These are phyloP conservation scores for Drosophila lowei DNA, from an alignment of 1,140 invertebrate genomes.

Conservation along the genomic window DNA sequence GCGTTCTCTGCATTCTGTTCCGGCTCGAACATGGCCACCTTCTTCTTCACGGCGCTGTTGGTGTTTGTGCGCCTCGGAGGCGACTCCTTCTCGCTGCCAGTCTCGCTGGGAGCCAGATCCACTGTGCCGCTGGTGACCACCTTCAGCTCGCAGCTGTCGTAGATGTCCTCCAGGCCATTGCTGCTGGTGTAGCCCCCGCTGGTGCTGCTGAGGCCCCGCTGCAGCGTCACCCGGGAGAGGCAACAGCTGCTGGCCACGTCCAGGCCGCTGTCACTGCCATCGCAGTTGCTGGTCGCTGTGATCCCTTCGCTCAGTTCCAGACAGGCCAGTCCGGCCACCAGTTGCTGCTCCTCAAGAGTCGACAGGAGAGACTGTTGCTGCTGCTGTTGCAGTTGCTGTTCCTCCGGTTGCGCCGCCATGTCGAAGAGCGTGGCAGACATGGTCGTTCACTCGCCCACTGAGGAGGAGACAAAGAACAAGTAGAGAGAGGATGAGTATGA, in stretches of 20 bases:
- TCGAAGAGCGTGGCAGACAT: slow-evolving; percentile 71
- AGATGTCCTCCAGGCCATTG: slow-evolving; percentile 84
- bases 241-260: slow-evolving; percentile 86
- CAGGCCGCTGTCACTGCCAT: slow-evolving; percentile 91
- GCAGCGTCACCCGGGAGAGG: slow-evolving; percentile 60
- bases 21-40: slow-evolving; percentile 78
- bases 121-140: slow-evolving; percentile 64
- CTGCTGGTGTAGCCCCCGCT: slow-evolving; percentile 87
- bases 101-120: slow-evolving; percentile 86
- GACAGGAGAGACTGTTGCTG: slow-evolving; percentile 6
- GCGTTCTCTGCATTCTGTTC: slow-evolving; percentile 55
- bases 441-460: slow-evolving; percentile 38
- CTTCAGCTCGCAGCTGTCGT: slow-evolving; percentile 88
- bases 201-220: slow-evolving; percentile 84
- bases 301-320: slow-evolving; percentile 58
- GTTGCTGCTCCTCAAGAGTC: slow-evolving; percentile 60
- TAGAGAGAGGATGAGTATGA: slow-evolving; percentile 5
- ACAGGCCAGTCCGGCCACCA: slow-evolving; percentile 57
- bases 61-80: slow-evolving; percentile 45
- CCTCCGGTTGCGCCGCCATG: slow-evolving; percentile 51
- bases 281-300: slow-evolving; percentile 74
- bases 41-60: slow-evolving; percentile 66
- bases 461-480: slow-evolving; percentile 4
- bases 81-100: slow-evolving; percentile 86
- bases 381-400: slow-evolving; percentile 48